phyloP scores from a whole-genome alignment of 2,888 invertebrate species.

The Hypena proboscidalis region DNA sequence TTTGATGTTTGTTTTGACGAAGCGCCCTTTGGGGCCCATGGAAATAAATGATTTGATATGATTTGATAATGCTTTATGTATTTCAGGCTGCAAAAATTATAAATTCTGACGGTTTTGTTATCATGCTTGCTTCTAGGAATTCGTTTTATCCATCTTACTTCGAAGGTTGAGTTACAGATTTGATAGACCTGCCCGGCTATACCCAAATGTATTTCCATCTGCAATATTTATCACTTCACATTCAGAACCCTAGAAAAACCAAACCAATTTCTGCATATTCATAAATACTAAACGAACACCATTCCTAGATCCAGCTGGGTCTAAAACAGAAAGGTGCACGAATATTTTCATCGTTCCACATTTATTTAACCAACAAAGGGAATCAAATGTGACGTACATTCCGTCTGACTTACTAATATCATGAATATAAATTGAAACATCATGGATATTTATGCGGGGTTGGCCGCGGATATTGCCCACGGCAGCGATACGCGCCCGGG shows the following conservation, averaged over 20 bases:
- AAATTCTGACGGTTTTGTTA: too few relatives aligned
- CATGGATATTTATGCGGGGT: constrained; percentile 80
- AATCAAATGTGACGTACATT: constrained; percentile 81
- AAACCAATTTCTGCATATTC: constrained; percentile 31
- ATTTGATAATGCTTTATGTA: too few relatives aligned
- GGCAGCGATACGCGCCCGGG: constrained; percentile 62
- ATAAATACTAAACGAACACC: constrained; percentile 31
- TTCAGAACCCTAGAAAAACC: constrained; percentile 16
- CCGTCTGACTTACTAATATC: constrained; percentile 81
- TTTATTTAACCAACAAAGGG: constrained; percentile 78
- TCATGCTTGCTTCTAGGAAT: too few relatives aligned
- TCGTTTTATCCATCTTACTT: too few relatives aligned
- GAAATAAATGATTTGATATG: too few relatives aligned
- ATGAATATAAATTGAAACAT: constrained; percentile 85
- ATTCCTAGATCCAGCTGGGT: constrained; percentile 20
- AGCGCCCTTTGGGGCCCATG: too few relatives aligned
- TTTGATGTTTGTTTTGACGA: too few relatives aligned
- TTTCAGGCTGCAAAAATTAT: too few relatives aligned
- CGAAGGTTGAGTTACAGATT: too few relatives aligned
- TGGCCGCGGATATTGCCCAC: constrained; percentile 73
- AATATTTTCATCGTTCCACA: constrained; percentile 44
- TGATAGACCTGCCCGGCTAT: too few relatives aligned
- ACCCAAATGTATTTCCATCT: too few relatives aligned
- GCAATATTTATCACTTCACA: too few relatives aligned
- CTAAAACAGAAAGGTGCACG: constrained; percentile 35